These are phyloP conservation scores for Drosophila ustulata DNA, from an alignment of 2,888 invertebrate genomes.

Conservation along the genomic window DNA sequence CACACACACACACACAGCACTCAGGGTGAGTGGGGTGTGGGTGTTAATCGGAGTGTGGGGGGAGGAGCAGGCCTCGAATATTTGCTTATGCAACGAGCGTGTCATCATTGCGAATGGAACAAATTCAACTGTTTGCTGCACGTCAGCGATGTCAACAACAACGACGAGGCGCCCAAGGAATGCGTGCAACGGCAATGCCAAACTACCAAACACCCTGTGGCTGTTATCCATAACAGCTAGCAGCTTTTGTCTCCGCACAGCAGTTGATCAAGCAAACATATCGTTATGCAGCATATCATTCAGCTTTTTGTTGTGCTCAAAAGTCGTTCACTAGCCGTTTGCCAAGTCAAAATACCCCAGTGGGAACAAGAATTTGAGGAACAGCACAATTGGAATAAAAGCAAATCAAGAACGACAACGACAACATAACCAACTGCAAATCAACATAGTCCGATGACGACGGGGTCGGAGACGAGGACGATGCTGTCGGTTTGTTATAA, in stretches of 20 bases:
- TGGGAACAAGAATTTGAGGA: background rate
- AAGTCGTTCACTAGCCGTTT: background rate
- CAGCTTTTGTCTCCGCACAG: too few species aligned
- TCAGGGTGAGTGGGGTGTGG: background rate
- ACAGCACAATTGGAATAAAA: constrained; percentile 10
- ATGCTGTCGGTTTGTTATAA: constrained; percentile 51
- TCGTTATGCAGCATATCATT: background rate
- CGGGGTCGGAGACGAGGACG: constrained; percentile 10
- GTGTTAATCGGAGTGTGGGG: background rate
- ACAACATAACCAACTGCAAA: constrained; percentile 49
- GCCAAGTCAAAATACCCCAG: constrained; percentile 16
- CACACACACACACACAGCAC: background rate
- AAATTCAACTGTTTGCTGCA: constrained; percentile 70
- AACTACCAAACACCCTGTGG: constrained; percentile 10
- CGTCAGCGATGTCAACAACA: constrained; percentile 50
- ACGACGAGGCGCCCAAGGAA: constrained; percentile 9
- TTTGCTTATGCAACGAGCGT: constrained; percentile 80
- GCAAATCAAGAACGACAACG: constrained; percentile 40
- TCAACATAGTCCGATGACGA: constrained; percentile 50
- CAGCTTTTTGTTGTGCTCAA: background rate
- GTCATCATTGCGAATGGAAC: constrained; percentile 73
- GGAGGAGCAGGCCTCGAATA: constrained; percentile 52
- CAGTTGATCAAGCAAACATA: too few species aligned
- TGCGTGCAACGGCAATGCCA: background rate
- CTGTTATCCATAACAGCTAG: background rate